Conservation (phyloP, 2,113 vertebrate genomes). For the Rhabdomys dilectus region DNA sequence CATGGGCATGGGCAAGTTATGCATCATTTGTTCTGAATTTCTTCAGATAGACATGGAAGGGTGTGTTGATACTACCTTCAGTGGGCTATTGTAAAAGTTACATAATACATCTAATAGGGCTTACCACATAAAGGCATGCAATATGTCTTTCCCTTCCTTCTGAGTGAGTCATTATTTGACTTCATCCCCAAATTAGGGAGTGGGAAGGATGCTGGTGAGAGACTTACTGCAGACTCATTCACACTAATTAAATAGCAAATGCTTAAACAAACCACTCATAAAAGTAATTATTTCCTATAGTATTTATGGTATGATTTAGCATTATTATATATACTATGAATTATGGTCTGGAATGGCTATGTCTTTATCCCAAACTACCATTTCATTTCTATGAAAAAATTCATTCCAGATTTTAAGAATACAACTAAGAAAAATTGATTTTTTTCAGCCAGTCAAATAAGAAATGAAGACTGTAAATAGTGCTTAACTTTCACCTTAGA, state of each 20-base stretch:
- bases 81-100: conserved; percentile 13
- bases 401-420: conserved; percentile 60
- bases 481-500: conserved; percentile 9
- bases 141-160: conserved; percentile 20
- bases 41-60: not conserved
- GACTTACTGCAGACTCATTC: conserved; percentile 43
- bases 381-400: conserved; percentile 58
- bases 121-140: not conserved
- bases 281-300: conserved; percentile 65
- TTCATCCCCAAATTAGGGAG: conserved; percentile 47
- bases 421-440: conserved; percentile 40
- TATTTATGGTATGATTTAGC: conserved; percentile 59
- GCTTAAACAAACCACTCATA: conserved; percentile 58
- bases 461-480: conserved; percentile 46
- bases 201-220: conserved; percentile 33
- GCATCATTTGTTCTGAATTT: not conserved
- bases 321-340: conserved; percentile 46
- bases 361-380: conserved; percentile 57
- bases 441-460: conserved; percentile 49
- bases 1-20: not conserved
- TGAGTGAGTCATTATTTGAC: conserved; percentile 55
- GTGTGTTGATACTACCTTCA: not conserved
- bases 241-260: conserved; percentile 57
- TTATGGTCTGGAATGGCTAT: conserved; percentile 55
- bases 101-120: not conserved